Evolutionary conservation across 2,797 vertebrate genomes (phyloP), one percentile per base, ranked within the genome.

Genomic region (Pagetopsis macropterus): DNA sequence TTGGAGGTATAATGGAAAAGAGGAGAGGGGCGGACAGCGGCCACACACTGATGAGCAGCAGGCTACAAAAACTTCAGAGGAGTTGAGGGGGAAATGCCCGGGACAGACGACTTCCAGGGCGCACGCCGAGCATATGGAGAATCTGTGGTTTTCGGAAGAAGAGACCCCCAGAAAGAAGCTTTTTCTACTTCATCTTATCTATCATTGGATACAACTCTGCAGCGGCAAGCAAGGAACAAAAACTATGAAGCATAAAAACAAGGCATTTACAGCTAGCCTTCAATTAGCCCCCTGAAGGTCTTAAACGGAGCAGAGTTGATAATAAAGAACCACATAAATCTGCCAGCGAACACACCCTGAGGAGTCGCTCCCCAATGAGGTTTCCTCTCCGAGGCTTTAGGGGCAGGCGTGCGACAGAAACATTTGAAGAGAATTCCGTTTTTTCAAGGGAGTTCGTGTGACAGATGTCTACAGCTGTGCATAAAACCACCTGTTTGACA

Each of bases 291-390:
- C 68, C 65, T 85, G 72, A 75, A 75, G 65, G 65, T 82, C 84
- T 89, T 78, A 72, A 86, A 84, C 52, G 10, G 46, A 60, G 74
- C 66, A 12, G n/a, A 85, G 84, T 83, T 85, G 89, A 93, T 88
- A 84, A 92, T 90, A 92, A 94, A 92, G 75, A 81, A 86, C 76
- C 83, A 86, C 87, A 90, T 91, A 81, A 92, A 91, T 82, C 75
- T 71, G 79, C 79, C 86, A 73, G 72, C 82, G 90, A 90, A 92
- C 88, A 93, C 88, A 87, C 87, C 83, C 83, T 63, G 69, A 79
- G 66, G 65, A 80, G 72, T 67, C 73, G 46, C 64, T 33, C 73
- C 75, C 70, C 63, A 21, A 68, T 71, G 84, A 91, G 89, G 84
- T 83, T 92, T 89, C 78, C 81, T 82, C 75, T 62, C 70, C 49